Base-by-base conservation (phyloP, 1,140 invertebrate species). In the Sarcophaga bullata region DNA sequence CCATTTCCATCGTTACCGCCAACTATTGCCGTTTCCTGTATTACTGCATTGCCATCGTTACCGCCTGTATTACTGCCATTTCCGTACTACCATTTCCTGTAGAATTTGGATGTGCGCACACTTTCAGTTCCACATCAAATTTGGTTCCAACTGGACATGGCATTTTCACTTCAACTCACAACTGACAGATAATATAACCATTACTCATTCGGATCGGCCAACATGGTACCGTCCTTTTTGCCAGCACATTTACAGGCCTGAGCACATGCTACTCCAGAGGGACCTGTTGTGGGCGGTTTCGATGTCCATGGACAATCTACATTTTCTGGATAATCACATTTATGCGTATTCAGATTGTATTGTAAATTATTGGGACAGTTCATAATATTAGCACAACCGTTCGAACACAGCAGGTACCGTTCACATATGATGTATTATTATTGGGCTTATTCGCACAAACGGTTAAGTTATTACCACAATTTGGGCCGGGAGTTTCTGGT, bases 241-340 rank as follows among this genome's bases (percentile, higher is more conserved):
- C 80, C 80, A 9, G 68, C 47, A 50, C 82, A 83, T 1, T 78
- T 58, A 15, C 82, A 73, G 0, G 52, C 37, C 13, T 13, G 75
- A 50, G 13, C 82, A 54, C 9, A 48, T 15, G 49, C 17, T 82
- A 58, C 82, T 2, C 25, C 82, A 11, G 82, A 81, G 9, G 82
- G 80, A 8, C 82, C 82, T 47, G 82, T 46, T 5, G 83, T 62
- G 10, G 82, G 82, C 17, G 80, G 73, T n/a, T 5, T 0, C 49
- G 75, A 46, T 6, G 49, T 46, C 82, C 73, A 80, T 7, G 52
- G 46, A 73, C 82, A 83, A 11, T 81, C 49, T 11, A 73, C 82
- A 47, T 81, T 81, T 62, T 68, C 58, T 5, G 82, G 80, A 80
- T 78, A 83, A 50, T 83, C 82, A 78, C 82, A 83, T 46, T 49